Conservation (phyloP, 2,888 invertebrate genomes). For the Meloe dianella region DNA sequence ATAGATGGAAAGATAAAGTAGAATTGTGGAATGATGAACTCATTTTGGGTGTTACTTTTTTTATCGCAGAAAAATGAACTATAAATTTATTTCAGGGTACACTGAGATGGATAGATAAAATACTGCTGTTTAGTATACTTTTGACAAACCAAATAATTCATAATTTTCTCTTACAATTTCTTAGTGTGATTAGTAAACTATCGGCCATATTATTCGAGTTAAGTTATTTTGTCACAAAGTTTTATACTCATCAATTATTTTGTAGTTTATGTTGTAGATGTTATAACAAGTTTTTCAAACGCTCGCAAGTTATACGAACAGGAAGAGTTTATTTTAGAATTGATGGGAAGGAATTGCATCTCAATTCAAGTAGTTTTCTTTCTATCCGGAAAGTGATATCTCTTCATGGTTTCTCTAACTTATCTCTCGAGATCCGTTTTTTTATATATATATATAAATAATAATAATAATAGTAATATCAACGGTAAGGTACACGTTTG, state of each 20-base stretch:
- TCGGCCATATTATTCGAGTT: neutral
- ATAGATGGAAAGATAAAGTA: constrained; percentile 6
- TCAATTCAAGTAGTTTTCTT: constrained; percentile 9
- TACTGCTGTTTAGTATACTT: neutral
- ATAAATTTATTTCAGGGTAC: neutral
- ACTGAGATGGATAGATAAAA: neutral
- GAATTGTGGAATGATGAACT: constrained; percentile 6
- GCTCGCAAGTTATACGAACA: neutral
- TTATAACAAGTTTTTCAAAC: constrained; percentile 4
- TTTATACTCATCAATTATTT: constrained; percentile 4
- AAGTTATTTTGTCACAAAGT: neutral
- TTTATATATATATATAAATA: neutral
- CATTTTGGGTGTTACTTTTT: neutral
- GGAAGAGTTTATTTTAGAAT: constrained; percentile 9
- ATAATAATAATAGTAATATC: neutral
- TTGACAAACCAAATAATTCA: neutral
- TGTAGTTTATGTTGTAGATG: neutral
- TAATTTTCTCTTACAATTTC: neutral
- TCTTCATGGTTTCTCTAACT: no score
- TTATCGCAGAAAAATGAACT: constrained; percentile 3
- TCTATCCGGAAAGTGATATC: constrained; percentile 1
- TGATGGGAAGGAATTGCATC: constrained; percentile 10
- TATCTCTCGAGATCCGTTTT: neutral
- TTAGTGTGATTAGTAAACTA: no score
- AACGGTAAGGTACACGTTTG: neutral